Evolutionary conservation across 2,113 vertebrate genomes (phyloP), one percentile per base, ranked within the genome.

Genomic region (Gavia stellata): DNA sequence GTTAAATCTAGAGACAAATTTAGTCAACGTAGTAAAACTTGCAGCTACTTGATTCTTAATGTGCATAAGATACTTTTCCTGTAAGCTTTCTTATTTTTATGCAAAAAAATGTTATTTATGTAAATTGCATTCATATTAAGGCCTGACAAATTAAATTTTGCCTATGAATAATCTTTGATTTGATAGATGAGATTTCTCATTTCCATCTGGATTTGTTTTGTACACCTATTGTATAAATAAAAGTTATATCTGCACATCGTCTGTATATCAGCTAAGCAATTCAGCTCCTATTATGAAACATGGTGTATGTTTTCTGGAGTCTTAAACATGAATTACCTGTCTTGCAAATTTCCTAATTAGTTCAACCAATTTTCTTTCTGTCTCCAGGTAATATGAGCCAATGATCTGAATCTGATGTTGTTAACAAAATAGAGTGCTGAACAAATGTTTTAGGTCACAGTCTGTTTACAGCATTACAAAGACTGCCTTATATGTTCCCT

Each of bases 361-460:
- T 93, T 97, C 81, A 91, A 96, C 81, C 88, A 94, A 96, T 97
- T 96, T 97, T 96, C 94, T 97, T 93, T 92, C 95, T 95, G 84
- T 97, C 95, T 97, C 95, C 92, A 96, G 94, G 93, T 97, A 97
- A 94, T 94, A 94, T 95, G 77, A 98, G 59, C 89, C 96, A 97
- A 93, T 96, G 97, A 97, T 96, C 95, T 97, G 97, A 92, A 94
- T 96, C 96, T 93, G 96, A 97, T 94, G 85, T 79, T 97, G 82
- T 94, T 97, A 97, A 96, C 87, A 83, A 94, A 96, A 95, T 23
- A 83, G 73, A 97, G 72, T 66, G 67, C 85, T 94, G 94, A 96
- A 97, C 88, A 97, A 97, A 97, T 96, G 93, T 97, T 97, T 96
- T 90, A 96, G 92, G 90, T 91, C 95, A 97, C 92, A 95, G 81